Base-by-base conservation (phyloP, 2,113 vertebrate genomes). In the Cebidichthys violaceus region DNA sequence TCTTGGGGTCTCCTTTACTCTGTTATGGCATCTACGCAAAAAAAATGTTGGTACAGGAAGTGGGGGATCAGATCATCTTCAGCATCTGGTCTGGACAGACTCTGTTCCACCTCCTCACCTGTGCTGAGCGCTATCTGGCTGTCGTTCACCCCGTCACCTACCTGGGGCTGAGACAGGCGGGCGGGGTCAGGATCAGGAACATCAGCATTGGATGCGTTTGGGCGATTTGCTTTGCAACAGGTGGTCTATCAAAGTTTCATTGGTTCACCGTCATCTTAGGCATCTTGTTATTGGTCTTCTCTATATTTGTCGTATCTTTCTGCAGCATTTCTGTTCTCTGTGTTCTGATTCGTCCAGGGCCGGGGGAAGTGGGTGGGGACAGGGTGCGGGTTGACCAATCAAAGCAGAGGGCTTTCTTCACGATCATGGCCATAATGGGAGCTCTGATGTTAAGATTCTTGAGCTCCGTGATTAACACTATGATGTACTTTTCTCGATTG, bases 261-360 rank as follows among this genome's bases (percentile, higher is more conserved):
- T 33, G 4, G 31, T 33, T 33, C 31, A 33, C 31, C 31, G 5
- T 33, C 31, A 33, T 5, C 4, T 33, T 4, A 33, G 5, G 0
- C 33, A 0, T 33, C 5, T 33, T 0, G 31, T 33, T 33, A 33
- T 33, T 33, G 33, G 5, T 33, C 33, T 33, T 33, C 0, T 33
- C 17, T 18, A 1, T 18, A 18, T 7, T 50, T 18, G 2, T 18
- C 45, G 45, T 50, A 0, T 18, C 1, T 4, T 78, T 86, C 55
- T 87, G 76, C 72, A 76, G 81, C 43, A 2, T 55, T 17, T 80
- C 61, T 1, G 76, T 87, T 39, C 72, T 87, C 54, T 1, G 18
- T 4, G 24, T 6, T 24, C 24, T 87, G 71, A 33, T n/a, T 3
- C 67, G 67, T 6, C 72, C 81, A 2, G 68, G 73, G 29, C 81